Base-by-base conservation (phyloP, 2,113 vertebrate species). In the Tetrax tetrax region DNA sequence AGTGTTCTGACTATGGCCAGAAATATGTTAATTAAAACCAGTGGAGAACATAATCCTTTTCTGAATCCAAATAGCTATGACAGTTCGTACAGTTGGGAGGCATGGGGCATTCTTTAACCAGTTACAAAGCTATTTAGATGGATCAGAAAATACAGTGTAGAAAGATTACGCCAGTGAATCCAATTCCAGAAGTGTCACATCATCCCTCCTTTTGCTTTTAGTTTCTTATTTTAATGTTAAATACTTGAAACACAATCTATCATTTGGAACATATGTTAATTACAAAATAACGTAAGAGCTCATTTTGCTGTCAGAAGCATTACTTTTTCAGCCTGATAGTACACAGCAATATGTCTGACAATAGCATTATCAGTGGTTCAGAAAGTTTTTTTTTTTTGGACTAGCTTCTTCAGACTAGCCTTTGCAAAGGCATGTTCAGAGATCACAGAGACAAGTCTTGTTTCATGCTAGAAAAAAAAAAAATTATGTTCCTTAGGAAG, bases 21-120 rank as follows among this genome's bases (percentile, higher is more conserved):
- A 96, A 96, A 91, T 91, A 83, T 60, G 65, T 65, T 94, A 87
- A 95, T 95, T 96, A 95, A 96, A 94, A 96, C 38, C 59, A 70
- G 43, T 70, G 56, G 77, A 94, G 50, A 96, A 94, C 35, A 63
- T 90, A 90, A 94, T 96, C 81, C 69, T 89, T 93, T 92, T 78
- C 83, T 91, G 92, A 87, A 94, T 91, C 70, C 76, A 92, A 96
- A 93, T 85, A 93, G 9, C 81, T 95, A 29, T 91, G 87, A 91
- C 92, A 94, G 77, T 93, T 95, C 23, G 25, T 93, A 45, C 28
- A 70, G 65, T 35, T 84, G 83, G 85, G 82, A 97, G 48, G 78
- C 68, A 90, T 14, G 0, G 70, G 68, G 3, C 60, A n/a, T 72
- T 37, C 59, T 95, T 96, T 83, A 88, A 65, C 71, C 64, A 72